Percentiles rank a stretch among this genome's conserved stretches.
phyloP scores from a whole-genome alignment of 2,888 invertebrate species.

The Trichacis sp. region DNA sequence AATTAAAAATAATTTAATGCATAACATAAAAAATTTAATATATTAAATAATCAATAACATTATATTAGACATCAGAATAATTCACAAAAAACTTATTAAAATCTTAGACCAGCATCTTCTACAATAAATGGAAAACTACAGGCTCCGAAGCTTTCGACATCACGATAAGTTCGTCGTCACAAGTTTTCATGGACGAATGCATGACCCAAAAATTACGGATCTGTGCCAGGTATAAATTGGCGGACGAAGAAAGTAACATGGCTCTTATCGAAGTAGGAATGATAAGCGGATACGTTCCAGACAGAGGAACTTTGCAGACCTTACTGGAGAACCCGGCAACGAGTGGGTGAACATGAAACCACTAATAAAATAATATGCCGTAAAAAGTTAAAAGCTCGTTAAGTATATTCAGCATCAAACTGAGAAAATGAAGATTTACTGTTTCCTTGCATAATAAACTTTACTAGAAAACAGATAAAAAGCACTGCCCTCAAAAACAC shows the following conservation, averaged over 20 bases:
- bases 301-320: conserved; percentile 72
- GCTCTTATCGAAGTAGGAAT: conserved; percentile 73
- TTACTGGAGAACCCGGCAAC: conserved; percentile 69
- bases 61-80: too few species aligned
- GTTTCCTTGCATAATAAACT: too few species aligned
- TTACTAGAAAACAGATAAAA: too few species aligned
- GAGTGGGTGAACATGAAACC: conserved; percentile 66
- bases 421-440: too few species aligned
- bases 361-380: too few species aligned
- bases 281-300: conserved; percentile 76
- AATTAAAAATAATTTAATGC: too few species aligned
- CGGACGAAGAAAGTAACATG: conserved; percentile 72
- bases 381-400: background rate
- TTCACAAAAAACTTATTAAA: too few species aligned
- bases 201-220: conserved; percentile 67
- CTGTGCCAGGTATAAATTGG: conserved; percentile 61
- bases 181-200: conserved; percentile 68
- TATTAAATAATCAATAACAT: too few species aligned
- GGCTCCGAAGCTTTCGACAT: conserved; percentile 72
- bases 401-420: too few species aligned
- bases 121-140: conserved; percentile 70
- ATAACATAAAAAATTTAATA: too few species aligned
- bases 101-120: conserved; percentile 71
- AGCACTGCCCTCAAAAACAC: too few species aligned
- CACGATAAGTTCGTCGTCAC: conserved; percentile 67